A percentile compares a stretch with the other conserved stretches of the same genome.
Evolutionary conservation across 2,797 vertebrate species (phyloP).

Genomic region (Oreonectes daqikongensis): DNA sequence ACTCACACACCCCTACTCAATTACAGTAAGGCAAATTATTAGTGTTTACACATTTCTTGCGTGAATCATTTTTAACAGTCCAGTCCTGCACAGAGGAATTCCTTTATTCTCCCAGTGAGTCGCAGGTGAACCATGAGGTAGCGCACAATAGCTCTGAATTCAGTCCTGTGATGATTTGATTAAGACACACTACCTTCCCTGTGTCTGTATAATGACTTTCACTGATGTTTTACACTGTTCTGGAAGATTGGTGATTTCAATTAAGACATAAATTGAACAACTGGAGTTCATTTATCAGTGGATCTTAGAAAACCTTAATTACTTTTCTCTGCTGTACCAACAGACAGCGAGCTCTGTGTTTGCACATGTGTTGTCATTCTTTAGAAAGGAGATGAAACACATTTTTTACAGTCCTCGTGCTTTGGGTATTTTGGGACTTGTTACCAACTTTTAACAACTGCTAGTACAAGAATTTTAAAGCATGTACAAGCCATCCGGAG

Average conservation of each 20-base stretch:
- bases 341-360: slow-evolving; percentile 60
- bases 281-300: slow-evolving; percentile 73
- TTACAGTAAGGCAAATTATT: background rate
- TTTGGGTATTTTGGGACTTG: slow-evolving; percentile 42
- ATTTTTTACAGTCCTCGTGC: slow-evolving; percentile 2
- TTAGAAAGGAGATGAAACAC: slow-evolving; percentile 32
- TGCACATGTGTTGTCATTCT: slow-evolving; percentile 55
- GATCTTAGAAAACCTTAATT: slow-evolving; percentile 79
- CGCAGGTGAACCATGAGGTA: background rate
- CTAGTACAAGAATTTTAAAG: background rate
- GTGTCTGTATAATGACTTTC: slow-evolving; percentile 65
- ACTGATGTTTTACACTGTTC: slow-evolving; percentile 71
- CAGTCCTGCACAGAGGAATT: slow-evolving; percentile 7
- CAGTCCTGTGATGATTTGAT: slow-evolving; percentile 37
- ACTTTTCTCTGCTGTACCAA: slow-evolving; percentile 70
- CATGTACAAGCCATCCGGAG: background rate
- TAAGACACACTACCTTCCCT: slow-evolving; percentile 37
- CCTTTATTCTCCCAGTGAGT: slow-evolving; percentile 7
- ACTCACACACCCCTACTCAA: background rate
- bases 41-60: background rate
- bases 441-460: slow-evolving; percentile 24
- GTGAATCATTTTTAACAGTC: slow-evolving; percentile 1
- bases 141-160: slow-evolving; percentile 22
- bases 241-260: slow-evolving; percentile 72
- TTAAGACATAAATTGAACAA: slow-evolving; percentile 70